phyloP scores from a whole-genome alignment of 2,797 vertebrate species.

The Cyprinella venusta region DNA sequence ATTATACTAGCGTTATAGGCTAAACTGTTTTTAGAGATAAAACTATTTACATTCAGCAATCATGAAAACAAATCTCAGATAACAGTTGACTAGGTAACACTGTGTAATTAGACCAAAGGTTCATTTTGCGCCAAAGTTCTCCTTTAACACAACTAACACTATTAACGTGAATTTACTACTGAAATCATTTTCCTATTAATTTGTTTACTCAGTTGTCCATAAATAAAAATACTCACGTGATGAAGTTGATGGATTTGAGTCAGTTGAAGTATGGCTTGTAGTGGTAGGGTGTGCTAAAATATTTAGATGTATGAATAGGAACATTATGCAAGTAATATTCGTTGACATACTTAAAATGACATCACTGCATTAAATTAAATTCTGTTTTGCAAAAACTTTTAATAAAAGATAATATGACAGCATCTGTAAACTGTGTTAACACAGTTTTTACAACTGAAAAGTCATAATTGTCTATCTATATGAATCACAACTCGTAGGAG shows the following conservation, averaged over 20 bases:
- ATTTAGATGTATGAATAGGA: neutral
- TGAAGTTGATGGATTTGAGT: neutral
- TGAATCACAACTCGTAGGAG: no score
- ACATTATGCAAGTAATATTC: neutral
- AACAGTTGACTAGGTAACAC: no score
- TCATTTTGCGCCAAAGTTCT: no score
- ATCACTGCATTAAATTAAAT: neutral
- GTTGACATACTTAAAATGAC: neutral
- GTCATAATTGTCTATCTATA: no score
- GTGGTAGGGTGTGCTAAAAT: neutral
- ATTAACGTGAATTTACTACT: no score
- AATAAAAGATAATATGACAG: neutral
- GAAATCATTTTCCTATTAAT: neutral
- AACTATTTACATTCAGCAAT: no score
- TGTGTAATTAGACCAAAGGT: no score
- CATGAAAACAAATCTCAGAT: no score
- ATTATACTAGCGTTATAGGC: no score
- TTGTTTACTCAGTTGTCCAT: neutral
- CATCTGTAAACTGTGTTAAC: neutral
- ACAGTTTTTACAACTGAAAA: neutral
- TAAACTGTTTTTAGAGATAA: no score
- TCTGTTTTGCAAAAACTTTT: neutral
- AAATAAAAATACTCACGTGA: neutral
- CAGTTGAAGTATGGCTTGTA: neutral
- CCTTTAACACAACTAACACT: no score